Evolutionary conservation across 2,797 vertebrate species (phyloP), one percentile per base, ranked within the genome.

Genomic region (Danio albolineatus): DNA sequence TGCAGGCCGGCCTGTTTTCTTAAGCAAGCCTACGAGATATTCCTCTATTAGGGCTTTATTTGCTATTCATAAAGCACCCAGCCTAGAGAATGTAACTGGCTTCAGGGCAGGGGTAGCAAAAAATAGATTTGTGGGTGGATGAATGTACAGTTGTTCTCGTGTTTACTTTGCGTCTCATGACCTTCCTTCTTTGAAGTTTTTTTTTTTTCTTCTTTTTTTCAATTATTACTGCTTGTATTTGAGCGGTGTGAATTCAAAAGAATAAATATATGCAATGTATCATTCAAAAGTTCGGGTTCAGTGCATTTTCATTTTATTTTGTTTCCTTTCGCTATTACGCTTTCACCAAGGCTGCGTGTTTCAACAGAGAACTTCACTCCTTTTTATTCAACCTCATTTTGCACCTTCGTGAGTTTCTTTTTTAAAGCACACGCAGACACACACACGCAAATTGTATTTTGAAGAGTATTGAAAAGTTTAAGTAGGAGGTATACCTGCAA

Each of bases 61-160:
- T 88, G 21, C 84, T 60, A 83, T 83, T 77, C 69, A 77, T 74
- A 78, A 66, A 61, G 65, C 56, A 78, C 80, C 56, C 46, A 71
- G 74, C 46, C 74, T 16, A 60, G 41, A 43, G 53, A 80, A 59
- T 81, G 59, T 48, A 59, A 81, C 74, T 66, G 39, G 83, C 78
- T 83, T 64, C 28, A 19, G 67, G 78, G 62, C 53, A 73, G 56
- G 21, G 28, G 51, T 41, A 53, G 76, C 71, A 70, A 66, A 85
- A 28, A 80, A 73, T 77, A 76, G 48, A 77, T 69, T 14, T 75
- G n/a, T 57, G 44, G 51, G 54, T 61, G 65, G 28, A 80, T 48
- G 59, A 69, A 38, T 76, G 77, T 76, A 54, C 59, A 78, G 64
- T 79, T 82, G 17, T 56, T 19, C 38, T 66, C 61, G 10, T 60